phyloP scores from a whole-genome alignment of 1,140 invertebrate genomes.

The Spodoptera litura region DNA sequence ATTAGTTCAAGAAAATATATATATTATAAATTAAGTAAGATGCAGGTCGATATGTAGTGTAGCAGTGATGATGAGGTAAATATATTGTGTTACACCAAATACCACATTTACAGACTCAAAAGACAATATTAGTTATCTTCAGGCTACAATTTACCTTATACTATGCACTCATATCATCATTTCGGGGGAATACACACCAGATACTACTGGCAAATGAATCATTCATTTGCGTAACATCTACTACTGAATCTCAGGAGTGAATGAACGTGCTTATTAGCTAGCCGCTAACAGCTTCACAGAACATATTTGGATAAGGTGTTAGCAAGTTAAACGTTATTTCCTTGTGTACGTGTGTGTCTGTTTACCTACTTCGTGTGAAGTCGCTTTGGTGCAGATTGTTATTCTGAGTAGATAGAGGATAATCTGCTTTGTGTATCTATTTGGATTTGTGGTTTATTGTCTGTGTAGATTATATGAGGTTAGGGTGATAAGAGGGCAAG shows the following conservation, averaged over 20 bases:
- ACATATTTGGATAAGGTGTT: slow-evolving; percentile 26
- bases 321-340: slow-evolving; percentile 13
- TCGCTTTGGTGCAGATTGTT: background rate
- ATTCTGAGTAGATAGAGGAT: background rate
- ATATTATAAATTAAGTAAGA: too few relatives aligned
- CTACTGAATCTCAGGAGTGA: slow-evolving; percentile 7
- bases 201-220: slow-evolving; percentile 2
- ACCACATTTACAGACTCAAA: too few relatives aligned
- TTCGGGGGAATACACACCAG: too few relatives aligned
- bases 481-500: too few relatives aligned
- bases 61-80: too few relatives aligned
- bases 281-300: background rate
- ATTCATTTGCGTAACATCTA: slow-evolving; percentile 21
- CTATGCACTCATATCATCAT: background rate
- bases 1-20: too few relatives aligned
- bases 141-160: too few relatives aligned
- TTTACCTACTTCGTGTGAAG: slow-evolving; percentile 20
- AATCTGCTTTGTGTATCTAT: background rate
- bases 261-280: slow-evolving; percentile 22
- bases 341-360: slow-evolving; percentile 21
- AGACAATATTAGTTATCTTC: too few relatives aligned
- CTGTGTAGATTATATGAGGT: too few relatives aligned
- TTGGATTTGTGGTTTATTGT: too few relatives aligned
- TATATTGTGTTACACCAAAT: too few relatives aligned
- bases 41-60: too few relatives aligned